These are phyloP conservation scores for Drosophila melanosoma DNA, from an alignment of 2,888 invertebrate genomes.

Conservation along the genomic window DNA sequence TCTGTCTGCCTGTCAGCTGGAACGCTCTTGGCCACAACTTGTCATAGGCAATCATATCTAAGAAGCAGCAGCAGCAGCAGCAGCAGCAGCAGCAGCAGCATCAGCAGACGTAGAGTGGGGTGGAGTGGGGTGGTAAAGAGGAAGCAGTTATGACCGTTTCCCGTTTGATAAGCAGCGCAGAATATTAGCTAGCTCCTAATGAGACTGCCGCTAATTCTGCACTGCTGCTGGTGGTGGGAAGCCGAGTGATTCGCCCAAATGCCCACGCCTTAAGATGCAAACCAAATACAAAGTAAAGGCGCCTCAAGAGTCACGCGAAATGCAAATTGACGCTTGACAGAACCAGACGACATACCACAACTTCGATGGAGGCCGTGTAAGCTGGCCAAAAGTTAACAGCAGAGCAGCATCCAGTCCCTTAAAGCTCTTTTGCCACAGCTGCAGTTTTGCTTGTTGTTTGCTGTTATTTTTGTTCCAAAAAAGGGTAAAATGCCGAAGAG, in stretches of 20 bases:
- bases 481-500: slow-evolving; percentile 65
- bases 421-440: slow-evolving; percentile 15
- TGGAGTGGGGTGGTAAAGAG: neutral
- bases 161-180: slow-evolving; percentile 54
- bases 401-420: slow-evolving; percentile 14
- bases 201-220: slow-evolving; percentile 70
- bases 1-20: slow-evolving; percentile 18
- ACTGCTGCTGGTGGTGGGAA: slow-evolving; percentile 44
- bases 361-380: slow-evolving; percentile 1
- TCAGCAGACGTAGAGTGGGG: neutral
- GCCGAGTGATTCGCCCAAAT: slow-evolving; percentile 44
- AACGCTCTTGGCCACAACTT: slow-evolving; percentile 50
- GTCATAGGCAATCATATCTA: slow-evolving; percentile 77
- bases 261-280: slow-evolving; percentile 38
- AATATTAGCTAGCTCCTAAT: slow-evolving; percentile 62
- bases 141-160: slow-evolving; percentile 44
- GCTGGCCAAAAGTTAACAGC: slow-evolving; percentile 21
- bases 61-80: slow-evolving; percentile 9
- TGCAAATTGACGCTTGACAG: slow-evolving; percentile 71
- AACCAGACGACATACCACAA: slow-evolving; percentile 11
- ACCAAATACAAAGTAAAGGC: slow-evolving; percentile 8
- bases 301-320: slow-evolving; percentile 69
- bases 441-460: slow-evolving; percentile 7
- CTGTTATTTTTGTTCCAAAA: slow-evolving; percentile 42
- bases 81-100: neutral